Percentiles rank a stretch among this genome's conserved stretches.
Conservation (phyloP, 2,888 invertebrate species). For the Drosophila colorata region DNA sequence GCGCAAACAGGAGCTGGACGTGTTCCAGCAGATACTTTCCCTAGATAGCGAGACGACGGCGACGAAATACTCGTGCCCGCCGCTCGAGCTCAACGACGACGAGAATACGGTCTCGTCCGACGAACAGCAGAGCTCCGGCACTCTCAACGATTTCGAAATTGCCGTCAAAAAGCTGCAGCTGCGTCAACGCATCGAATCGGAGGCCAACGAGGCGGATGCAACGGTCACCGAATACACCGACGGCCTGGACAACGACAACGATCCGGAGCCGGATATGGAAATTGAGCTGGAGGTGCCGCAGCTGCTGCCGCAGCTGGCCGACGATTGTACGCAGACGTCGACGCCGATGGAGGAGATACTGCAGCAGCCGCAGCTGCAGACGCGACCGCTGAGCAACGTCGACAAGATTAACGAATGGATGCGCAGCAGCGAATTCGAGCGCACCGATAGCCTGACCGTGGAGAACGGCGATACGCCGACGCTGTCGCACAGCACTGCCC, state of each 20-base stretch:
- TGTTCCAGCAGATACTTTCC: constrained; percentile 86
- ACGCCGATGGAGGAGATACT: constrained; percentile 81
- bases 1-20: constrained; percentile 87
- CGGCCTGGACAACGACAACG: constrained; percentile 66
- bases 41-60: constrained; percentile 85
- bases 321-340: constrained; percentile 80
- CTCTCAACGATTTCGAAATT: constrained; percentile 78
- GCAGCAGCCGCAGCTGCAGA: constrained; percentile 65
- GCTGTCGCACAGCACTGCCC: constrained; percentile 61
- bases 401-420: constrained; percentile 85
- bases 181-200: constrained; percentile 64
- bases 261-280: constrained; percentile 73
- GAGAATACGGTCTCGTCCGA: constrained; percentile 75
- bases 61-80: constrained; percentile 79
- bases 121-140: constrained; percentile 78
- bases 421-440: constrained; percentile 83
- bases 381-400: constrained; percentile 73
- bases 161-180: constrained; percentile 65
- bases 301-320: constrained; percentile 70
- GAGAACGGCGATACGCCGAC: constrained; percentile 76
- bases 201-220: constrained; percentile 75
- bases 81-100: constrained; percentile 69
- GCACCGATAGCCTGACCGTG: constrained; percentile 81
- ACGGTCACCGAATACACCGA: constrained; percentile 66
- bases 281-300: constrained; percentile 79